phyloP scores from a whole-genome alignment of 2,797 vertebrate genomes.

The Varecia variegata region DNA sequence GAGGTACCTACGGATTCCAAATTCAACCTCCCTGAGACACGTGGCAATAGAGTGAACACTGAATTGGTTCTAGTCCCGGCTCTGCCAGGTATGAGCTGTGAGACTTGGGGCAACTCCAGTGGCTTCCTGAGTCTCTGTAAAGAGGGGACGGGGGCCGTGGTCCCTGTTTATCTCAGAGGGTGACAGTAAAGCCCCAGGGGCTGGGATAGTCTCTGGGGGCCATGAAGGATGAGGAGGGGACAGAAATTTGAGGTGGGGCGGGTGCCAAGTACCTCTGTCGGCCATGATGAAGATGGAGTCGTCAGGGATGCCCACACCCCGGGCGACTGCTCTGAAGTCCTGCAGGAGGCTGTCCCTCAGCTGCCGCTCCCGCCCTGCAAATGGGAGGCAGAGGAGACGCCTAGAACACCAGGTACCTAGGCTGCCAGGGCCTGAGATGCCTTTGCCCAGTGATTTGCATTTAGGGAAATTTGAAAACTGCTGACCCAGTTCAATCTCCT shows the following conservation, averaged over 20 bases:
- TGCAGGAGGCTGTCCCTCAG: conserved; percentile 87
- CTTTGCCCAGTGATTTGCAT: not conserved
- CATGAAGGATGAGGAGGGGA: not conserved
- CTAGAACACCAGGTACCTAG: not conserved
- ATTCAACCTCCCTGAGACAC: not conserved
- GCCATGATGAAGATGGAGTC: conserved; percentile 83
- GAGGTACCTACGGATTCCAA: not conserved
- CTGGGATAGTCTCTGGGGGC: not conserved
- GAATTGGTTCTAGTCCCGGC: not conserved
- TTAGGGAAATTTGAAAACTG: not conserved
- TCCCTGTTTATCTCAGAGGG: not conserved
- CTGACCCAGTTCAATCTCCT: not conserved
- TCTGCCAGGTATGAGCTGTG: rapidly evolving
- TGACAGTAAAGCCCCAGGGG: not conserved
- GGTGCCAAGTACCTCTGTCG: conserved; percentile 86
- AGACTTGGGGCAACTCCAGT: not conserved
- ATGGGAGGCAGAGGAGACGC: not conserved
- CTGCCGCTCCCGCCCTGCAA: conserved; percentile 86
- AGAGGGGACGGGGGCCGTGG: not conserved
- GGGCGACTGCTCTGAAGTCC: conserved; percentile 88
- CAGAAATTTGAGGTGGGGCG: rapidly evolving
- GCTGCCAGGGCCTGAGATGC: not conserved
- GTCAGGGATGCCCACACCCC: conserved; percentile 85
- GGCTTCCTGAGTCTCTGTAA: not conserved
- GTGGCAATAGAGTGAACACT: not conserved